Conservation (phyloP, 2,113 vertebrate species). For the Miniopterus natalensis region DNA sequence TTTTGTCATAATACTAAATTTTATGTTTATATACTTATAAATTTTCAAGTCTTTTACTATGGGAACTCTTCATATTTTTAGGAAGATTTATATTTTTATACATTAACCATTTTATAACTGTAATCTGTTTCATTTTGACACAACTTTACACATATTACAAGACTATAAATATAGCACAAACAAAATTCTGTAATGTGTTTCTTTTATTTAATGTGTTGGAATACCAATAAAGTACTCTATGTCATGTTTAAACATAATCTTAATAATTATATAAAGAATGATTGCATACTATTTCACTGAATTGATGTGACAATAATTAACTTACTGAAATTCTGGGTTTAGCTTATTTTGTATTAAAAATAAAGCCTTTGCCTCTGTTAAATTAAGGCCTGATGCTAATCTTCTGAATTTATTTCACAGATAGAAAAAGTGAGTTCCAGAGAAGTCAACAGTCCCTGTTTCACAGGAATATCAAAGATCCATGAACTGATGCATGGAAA, state of each 20-base stretch:
- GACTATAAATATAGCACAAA: neutral
- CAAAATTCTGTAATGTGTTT: neutral
- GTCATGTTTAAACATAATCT: neutral
- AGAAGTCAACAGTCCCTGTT: neutral
- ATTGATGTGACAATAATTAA: neutral
- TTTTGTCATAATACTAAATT: neutral
- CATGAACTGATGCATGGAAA: neutral
- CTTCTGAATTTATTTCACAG: neutral
- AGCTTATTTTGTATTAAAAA: slow-evolving; percentile 39
- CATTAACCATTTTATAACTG: neutral
- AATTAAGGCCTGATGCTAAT: neutral
- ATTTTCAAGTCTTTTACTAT: neutral
- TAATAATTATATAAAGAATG: neutral
- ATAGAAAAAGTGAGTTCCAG: neutral
- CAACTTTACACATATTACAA: neutral
- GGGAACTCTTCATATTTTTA: neutral
- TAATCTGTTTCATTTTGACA: slow-evolving; percentile 34
- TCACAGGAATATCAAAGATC: neutral
- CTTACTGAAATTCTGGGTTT: neutral
- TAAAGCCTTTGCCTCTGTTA: neutral
- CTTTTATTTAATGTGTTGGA: neutral
- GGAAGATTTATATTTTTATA: neutral
- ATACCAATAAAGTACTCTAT: neutral
- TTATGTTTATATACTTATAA: neutral
- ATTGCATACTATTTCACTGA: neutral